These are phyloP conservation scores for Halichondria panicea DNA, from an alignment of 37 sponge, comb jelly and placozoan species.

Conservation along the genomic window DNA sequence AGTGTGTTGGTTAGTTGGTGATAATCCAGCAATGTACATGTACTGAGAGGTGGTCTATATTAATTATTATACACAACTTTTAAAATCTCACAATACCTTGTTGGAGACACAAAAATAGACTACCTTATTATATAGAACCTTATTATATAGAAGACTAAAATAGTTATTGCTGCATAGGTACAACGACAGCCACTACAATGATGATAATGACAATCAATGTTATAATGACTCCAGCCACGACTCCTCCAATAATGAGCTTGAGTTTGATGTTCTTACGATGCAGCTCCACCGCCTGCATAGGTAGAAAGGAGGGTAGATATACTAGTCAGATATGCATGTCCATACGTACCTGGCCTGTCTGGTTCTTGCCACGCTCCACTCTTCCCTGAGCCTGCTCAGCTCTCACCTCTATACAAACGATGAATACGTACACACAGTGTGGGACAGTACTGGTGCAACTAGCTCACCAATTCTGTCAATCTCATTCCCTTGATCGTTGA, in stretches of 20 bases:
- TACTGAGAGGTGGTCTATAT: too few relatives aligned
- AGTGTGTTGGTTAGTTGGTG: too few relatives aligned
- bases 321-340: too few relatives aligned
- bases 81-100: too few relatives aligned
- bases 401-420: too few relatives aligned
- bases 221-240: not conserved
- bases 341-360: slow-evolving; percentile 14
- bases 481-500: slow-evolving; percentile 51
- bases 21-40: too few relatives aligned
- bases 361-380: slow-evolving; percentile 2
- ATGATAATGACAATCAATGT: slow-evolving; percentile 18
- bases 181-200: slow-evolving; percentile 22
- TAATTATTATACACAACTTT: too few relatives aligned
- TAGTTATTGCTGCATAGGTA: not conserved
- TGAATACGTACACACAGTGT: too few relatives aligned
- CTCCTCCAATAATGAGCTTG: not conserved
- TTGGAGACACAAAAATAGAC: too few relatives aligned
- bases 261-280: slow-evolving; percentile 13
- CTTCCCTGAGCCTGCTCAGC: slow-evolving; percentile 9
- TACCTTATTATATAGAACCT: too few relatives aligned
- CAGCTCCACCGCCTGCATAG: slow-evolving; percentile 41
- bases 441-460: too few relatives aligned
- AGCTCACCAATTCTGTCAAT: slow-evolving; percentile 58
- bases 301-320: not conserved
- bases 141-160: not conserved